Evolutionary conservation across 2,113 vertebrate species (phyloP).

Genomic region (Amblyopsis rosae): DNA sequence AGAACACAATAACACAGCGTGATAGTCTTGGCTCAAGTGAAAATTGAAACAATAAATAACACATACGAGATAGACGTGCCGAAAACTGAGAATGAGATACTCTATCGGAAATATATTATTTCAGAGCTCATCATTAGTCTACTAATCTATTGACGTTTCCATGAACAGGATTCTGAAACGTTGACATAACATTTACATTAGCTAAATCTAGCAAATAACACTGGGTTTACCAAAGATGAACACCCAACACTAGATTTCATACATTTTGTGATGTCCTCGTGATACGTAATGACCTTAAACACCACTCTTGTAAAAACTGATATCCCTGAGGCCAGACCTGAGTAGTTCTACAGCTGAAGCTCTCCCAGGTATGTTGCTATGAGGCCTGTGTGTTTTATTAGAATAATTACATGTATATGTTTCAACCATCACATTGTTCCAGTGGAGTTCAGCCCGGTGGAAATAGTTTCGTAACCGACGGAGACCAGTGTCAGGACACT

Average conservation of each 20-base stretch:
- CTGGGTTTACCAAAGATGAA: background rate
- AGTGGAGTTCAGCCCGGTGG: conserved; percentile 57
- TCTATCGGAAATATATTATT: background rate
- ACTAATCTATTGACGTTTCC: background rate
- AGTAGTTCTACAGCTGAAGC: background rate
- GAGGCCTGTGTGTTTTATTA: background rate
- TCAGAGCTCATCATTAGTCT: background rate
- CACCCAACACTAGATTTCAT: background rate
- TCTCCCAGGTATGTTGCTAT: background rate
- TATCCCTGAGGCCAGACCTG: conserved; percentile 4
- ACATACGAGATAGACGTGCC: conserved; percentile 8
- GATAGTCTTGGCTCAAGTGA: background rate
- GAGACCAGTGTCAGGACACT: conserved; percentile 77
- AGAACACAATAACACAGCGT: background rate
- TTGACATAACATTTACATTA: background rate
- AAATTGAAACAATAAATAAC: conserved; percentile 39
- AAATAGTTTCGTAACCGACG: conserved; percentile 77
- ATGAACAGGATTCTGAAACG: background rate
- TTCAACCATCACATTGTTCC: conserved; percentile 42
- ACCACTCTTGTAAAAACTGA: background rate
- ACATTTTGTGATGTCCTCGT: background rate
- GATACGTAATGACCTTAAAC: background rate
- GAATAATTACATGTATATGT: background rate
- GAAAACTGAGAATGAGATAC: conserved; percentile 5
- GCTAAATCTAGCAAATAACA: background rate